These are phyloP conservation scores for Grapholita molesta DNA, from an alignment of 1,140 invertebrate species.

Conservation along the genomic window DNA sequence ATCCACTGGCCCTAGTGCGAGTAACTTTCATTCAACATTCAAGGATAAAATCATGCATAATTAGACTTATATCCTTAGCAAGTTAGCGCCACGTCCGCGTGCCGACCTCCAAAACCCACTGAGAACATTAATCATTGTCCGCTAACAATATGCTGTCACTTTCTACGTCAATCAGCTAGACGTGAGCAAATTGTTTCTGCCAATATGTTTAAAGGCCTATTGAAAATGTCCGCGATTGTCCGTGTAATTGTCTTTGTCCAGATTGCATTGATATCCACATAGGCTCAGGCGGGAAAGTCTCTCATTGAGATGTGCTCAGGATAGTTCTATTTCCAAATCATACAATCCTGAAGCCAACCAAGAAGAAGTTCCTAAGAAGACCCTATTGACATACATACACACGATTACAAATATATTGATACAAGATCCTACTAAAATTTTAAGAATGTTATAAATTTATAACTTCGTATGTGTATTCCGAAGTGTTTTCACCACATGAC, in stretches of 20 bases:
- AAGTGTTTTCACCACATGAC: too few species aligned
- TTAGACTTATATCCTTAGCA: not conserved
- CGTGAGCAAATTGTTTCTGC: constrained; percentile 13
- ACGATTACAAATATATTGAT: too few species aligned
- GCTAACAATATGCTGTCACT: constrained; percentile 11
- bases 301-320: too few species aligned
- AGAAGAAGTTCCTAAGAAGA: too few species aligned
- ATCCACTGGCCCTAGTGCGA: not conserved
- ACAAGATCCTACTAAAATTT: too few species aligned
- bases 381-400: too few species aligned
- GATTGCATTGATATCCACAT: not conserved
- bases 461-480: too few species aligned
- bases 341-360: too few species aligned
- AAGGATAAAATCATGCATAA: not conserved
- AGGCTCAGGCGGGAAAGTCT: too few species aligned
- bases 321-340: too few species aligned
- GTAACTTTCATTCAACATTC: not conserved
- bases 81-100: not conserved
- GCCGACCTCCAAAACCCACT: not conserved
- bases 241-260: not conserved
- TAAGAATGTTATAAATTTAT: too few species aligned
- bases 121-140: constrained; percentile 12
- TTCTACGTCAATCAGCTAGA: constrained; percentile 12
- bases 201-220: not conserved
- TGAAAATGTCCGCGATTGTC: not conserved